Conservation (phyloP, 2,888 invertebrate genomes). For the Idaea aversata region DNA sequence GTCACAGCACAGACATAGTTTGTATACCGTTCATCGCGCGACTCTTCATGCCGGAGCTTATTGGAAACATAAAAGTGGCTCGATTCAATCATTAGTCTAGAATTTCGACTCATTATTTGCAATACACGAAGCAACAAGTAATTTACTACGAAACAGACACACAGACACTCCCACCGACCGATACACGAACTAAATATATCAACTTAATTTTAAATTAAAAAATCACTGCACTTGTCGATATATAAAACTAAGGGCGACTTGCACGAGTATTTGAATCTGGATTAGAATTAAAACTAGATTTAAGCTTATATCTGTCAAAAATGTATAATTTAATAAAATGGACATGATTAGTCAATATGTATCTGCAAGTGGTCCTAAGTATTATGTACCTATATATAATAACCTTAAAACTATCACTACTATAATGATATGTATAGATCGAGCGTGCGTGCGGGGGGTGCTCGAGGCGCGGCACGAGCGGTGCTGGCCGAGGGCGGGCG, state of each 20-base stretch:
- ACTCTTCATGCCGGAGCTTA: not conserved
- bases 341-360: not conserved
- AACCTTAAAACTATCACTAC: conserved; percentile 30
- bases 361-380: no score
- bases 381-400: not conserved
- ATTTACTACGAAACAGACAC: not conserved
- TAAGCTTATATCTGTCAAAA: not conserved
- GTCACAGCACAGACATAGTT: no score
- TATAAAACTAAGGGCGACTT: not conserved
- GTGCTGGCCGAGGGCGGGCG: conserved; percentile 59
- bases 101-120: not conserved
- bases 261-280: no score
- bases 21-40: no score
- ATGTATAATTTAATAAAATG: not conserved
- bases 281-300: no score
- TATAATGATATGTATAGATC: conserved; percentile 65
- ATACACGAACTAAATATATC: not conserved
- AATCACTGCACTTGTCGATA: not conserved
- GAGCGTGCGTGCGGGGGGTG: conserved; percentile 40
- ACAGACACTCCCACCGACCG: not conserved
- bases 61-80: not conserved
- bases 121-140: not conserved
- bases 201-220: not conserved
- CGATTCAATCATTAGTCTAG: not conserved
- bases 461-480: conserved; percentile 41